Percentiles rank a stretch among this genome's conserved stretches.
Conservation (phyloP, 2,888 invertebrate genomes). For the Acanthacorydalis orientalis region DNA sequence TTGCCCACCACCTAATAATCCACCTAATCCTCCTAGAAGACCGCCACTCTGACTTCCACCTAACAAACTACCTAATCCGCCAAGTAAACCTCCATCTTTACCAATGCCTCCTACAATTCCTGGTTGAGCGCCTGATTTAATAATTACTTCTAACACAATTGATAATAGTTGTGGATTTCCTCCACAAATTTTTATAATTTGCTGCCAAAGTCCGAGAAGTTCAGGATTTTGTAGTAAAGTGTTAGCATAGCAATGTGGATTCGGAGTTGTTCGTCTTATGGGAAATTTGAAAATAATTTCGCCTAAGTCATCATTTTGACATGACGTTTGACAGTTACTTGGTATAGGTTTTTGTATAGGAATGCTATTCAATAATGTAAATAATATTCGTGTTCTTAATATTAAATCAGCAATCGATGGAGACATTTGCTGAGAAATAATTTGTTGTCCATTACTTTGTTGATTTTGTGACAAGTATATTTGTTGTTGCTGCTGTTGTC, state of each 20-base stretch:
- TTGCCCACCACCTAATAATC: not conserved
- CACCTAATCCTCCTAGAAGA: conserved; percentile 4
- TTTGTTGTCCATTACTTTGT: too few species aligned
- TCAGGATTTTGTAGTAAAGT: conserved; percentile 38
- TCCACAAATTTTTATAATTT: conserved; percentile 3
- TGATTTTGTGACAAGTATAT: too few species aligned
- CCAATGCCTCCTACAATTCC: conserved; percentile 2
- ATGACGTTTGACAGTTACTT: too few species aligned
- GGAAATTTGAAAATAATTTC: conserved; percentile 3
- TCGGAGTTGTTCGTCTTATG: conserved; percentile 21
- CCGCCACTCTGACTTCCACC: conserved; percentile 1
- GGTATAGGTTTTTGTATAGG: too few species aligned
- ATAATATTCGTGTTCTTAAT: too few species aligned
- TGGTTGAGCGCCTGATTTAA: not conserved
- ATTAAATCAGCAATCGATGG: too few species aligned
- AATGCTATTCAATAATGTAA: too few species aligned
- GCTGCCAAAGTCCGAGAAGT: conserved; percentile 15
- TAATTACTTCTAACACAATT: not conserved
- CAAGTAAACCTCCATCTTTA: not conserved
- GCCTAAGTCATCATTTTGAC: not conserved
- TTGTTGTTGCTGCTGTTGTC: too few species aligned
- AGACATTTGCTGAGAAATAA: too few species aligned
- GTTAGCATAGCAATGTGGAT: conserved; percentile 38
- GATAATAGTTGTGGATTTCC: conserved; percentile 2
- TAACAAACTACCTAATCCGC: not conserved